Base-by-base conservation (phyloP, 1,140 invertebrate species). In the Lepidostoma basale region DNA sequence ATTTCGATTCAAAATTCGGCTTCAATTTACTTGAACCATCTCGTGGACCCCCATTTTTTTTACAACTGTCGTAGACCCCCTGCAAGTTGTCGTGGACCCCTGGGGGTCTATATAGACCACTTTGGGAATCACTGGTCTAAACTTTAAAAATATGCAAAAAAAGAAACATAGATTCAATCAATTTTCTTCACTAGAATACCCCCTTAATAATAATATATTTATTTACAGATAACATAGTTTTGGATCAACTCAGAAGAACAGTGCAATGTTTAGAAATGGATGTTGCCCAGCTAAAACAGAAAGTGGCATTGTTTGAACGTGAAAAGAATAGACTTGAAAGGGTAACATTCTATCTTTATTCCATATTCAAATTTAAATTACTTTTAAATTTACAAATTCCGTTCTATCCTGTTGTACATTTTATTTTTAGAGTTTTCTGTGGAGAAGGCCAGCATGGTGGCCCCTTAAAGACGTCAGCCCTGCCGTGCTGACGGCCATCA, bases 181-280 rank as follows among this genome's bases (percentile, higher is more conserved):
- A n/a, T n/a, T n/a, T n/a, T n/a, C n/a, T n/a, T n/a, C n/a, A n/a
- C n/a, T n/a, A n/a, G n/a, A n/a, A n/a, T n/a, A n/a, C n/a, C n/a
- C n/a, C n/a, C n/a, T n/a, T n/a, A n/a, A n/a, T n/a, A 12, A 40
- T 39, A n/a, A n/a, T 22, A 10, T 64, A 36, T 30, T 26, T 44
- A 39, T 60, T 69, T 68, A 3, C 68, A 79, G 80, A 81, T 76
- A 70, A 78, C 10, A 79, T 79, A 30, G 80, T 83, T 23, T 33
- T 83, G 26, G 81, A 83, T 45, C 77, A 81, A 63, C 44, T 83
- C 39, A 78, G 79, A 12, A 78, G 78, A 3, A 78, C 78, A 1
- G 72, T 83, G 47, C 76, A 75, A 9, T 68, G 79, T 49, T 67
- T 83, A 44, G 80, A 82, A 62, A 79, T 78, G 0, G 80, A 83